A percentile compares a stretch with the other conserved stretches of the same genome.
phyloP scores from a whole-genome alignment of 1,140 invertebrate species.

The Muscidifurax raptorellus region DNA sequence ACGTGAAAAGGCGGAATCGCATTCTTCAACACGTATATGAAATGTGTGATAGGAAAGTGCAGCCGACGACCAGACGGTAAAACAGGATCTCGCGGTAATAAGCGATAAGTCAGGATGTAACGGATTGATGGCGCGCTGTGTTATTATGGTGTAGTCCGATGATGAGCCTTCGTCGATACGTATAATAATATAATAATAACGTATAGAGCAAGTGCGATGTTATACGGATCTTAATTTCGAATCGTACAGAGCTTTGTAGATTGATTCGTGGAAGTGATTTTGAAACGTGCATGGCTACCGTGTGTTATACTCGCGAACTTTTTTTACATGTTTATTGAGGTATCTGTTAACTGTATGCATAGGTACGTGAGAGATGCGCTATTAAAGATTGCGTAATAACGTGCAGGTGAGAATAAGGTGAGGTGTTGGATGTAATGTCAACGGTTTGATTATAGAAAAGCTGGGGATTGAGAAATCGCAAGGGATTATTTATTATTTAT shows the following conservation, averaged over 20 bases:
- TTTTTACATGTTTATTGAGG: neutral
- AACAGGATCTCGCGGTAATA: constrained; percentile 17
- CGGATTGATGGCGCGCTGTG: neutral
- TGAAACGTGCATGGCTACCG: too few relatives aligned
- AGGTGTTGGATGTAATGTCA: too few relatives aligned
- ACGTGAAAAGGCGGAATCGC: neutral
- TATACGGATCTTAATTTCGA: neutral
- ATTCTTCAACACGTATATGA: neutral
- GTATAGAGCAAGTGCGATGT: neutral
- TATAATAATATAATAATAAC: neutral
- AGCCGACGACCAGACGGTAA: constrained; percentile 7
- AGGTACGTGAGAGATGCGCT: too few relatives aligned
- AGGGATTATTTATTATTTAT: neutral
- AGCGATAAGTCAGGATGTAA: constrained; percentile 1
- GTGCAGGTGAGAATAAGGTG: neutral
- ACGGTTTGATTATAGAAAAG: neutral
- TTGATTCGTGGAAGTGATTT: too few relatives aligned
- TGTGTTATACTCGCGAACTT: neutral
- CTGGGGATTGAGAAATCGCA: neutral
- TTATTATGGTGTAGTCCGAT: neutral
- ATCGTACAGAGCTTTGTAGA: neutral
- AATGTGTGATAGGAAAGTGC: neutral
- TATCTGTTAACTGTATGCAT: neutral
- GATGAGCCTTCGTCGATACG: neutral
- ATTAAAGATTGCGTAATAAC: neutral